Evolutionary conservation across 2,797 vertebrate genomes (phyloP), one percentile per base, ranked within the genome.

Genomic region (Erpetoichthys calabaricus): DNA sequence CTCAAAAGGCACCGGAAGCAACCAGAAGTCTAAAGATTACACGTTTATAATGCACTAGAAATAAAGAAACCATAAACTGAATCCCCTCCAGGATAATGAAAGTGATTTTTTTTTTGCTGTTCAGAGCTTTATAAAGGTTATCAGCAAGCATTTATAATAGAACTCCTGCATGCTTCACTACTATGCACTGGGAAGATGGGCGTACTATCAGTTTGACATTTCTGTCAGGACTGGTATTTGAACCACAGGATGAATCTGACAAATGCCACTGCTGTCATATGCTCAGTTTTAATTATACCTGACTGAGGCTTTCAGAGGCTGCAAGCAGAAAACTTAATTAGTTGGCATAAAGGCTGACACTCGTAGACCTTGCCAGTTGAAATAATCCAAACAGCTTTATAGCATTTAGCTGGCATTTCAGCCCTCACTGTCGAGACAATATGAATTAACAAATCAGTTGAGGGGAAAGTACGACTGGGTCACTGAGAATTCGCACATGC

Each of bases 231-330:
- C 75, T 85, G 86, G 85, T 93, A 92, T 95, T 94, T 91, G 87
- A 92, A 89, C 86, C 82, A 81, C 83, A 70, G 82, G 82, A 84
- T 81, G 75, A 85, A 85, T 83, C 82, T 86, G 82, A 89, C 86
- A 97, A 96, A 95, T 96, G 89, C 83, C 91, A 94, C 63, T 56
- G 80, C 91, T 93, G 90, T 92, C 92, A 89, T 79, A 65, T 77
- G 76, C 80, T 87, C 78, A 62, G 78, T 84, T 93, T 96, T 98
- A 97, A 96, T 98, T 94, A 90, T 70, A 88, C 84, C 85, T 89
- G 87, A 87, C 79, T 77, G 80, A 79, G 67, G 80, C 76, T 81
- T 86, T 79, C 81, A 77, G 72, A 76, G 73, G 80, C 78, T 80
- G 72, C 57, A 70, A 80, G 76, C 77, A 82, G 75, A 86, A 83